Evolutionary conservation across 2,888 invertebrate genomes (phyloP).

Genomic region (Cerastis rubricosa): DNA sequence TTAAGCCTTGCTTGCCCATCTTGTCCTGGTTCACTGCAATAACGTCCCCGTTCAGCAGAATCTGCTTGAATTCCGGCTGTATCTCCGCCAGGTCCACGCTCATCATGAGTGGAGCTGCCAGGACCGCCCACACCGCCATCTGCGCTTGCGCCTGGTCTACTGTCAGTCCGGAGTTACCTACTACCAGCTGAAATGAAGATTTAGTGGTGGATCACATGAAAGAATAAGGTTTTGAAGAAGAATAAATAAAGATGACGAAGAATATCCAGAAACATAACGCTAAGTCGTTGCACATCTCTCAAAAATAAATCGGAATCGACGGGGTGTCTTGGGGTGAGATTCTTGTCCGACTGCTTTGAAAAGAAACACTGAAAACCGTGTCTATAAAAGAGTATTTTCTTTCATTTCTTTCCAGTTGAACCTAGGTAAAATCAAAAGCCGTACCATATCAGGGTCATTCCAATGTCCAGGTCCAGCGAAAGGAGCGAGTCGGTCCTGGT

Average conservation of each 20-base stretch:
- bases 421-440: no score
- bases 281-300: no score
- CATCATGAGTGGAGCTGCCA: slow-evolving; percentile 93
- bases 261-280: no score
- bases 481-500: slow-evolving; percentile 90
- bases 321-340: no score
- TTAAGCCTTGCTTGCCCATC: slow-evolving; percentile 91
- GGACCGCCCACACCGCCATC: slow-evolving; percentile 93
- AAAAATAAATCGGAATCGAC: no score
- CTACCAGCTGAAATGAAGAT: slow-evolving; percentile 82
- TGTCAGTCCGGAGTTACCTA: slow-evolving; percentile 91
- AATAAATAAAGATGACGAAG: background rate
- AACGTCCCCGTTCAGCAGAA: slow-evolving; percentile 91
- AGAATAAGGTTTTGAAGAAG: background rate
- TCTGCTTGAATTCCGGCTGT: slow-evolving; percentile 88
- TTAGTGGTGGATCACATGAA: background rate
- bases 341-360: background rate
- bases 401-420: no score
- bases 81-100: slow-evolving; percentile 92
- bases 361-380: background rate
- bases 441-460: slow-evolving; percentile 94
- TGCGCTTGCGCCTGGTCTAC: slow-evolving; percentile 92
- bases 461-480: slow-evolving; percentile 93
- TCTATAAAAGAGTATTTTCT: no score
- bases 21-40: slow-evolving; percentile 92